These are phyloP conservation scores for Arvicanthis niloticus DNA, from an alignment of 2,113 vertebrate genomes.

Conservation along the genomic window DNA sequence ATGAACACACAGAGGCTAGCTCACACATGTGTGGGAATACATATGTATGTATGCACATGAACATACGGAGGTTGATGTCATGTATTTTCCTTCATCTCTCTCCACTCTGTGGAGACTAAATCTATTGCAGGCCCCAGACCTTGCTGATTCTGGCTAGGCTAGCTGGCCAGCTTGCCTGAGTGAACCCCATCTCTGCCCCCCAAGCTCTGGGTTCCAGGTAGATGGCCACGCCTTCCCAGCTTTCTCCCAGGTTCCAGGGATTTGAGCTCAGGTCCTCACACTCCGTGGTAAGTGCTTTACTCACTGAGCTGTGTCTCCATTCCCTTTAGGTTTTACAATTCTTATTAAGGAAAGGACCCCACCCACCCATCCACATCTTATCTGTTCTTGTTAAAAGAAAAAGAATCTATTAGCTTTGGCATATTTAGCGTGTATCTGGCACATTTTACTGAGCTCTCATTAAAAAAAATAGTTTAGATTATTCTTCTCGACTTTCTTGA, in stretches of 20 bases:
- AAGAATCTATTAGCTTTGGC: neutral
- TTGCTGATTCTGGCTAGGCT: neutral
- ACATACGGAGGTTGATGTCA: neutral
- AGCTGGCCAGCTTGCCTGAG: neutral
- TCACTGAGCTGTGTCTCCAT: neutral
- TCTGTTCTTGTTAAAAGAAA: neutral
- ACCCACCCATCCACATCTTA: neutral
- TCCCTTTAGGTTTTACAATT: neutral
- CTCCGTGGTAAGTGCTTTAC: neutral
- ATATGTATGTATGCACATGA: neutral
- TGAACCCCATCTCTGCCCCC: neutral
- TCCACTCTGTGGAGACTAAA: neutral
- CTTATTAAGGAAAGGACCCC: neutral
- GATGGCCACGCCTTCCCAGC: neutral
- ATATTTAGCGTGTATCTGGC: neutral
- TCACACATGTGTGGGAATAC: neutral
- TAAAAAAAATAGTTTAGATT: slow-evolving; percentile 51
- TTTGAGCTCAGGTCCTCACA: neutral
- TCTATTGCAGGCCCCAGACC: neutral
- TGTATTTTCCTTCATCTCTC: neutral
- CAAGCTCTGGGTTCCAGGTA: neutral
- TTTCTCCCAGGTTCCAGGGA: neutral
- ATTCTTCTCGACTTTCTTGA: slow-evolving; percentile 39
- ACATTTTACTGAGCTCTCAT: neutral
- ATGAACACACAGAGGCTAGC: neutral